phyloP scores from a whole-genome alignment of 2,797 vertebrate genomes.

The Ceryle rudis region DNA sequence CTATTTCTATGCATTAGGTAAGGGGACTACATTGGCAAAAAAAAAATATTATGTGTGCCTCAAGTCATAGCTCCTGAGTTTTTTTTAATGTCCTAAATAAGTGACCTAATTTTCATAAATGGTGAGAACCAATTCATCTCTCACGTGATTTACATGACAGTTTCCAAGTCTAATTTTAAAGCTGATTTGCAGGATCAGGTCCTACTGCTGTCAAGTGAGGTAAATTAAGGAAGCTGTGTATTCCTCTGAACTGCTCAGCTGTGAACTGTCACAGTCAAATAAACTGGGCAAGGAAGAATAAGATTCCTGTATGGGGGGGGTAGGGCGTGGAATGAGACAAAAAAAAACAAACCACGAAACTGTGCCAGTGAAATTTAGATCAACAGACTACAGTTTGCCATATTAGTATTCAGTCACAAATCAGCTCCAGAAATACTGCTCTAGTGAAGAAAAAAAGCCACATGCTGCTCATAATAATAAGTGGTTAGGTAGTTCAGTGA shows the following conservation, averaged over 20 bases:
- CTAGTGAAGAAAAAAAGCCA: not conserved
- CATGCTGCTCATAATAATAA: conserved; percentile 47
- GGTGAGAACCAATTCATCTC: not conserved
- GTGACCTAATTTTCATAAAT: conserved; percentile 57
- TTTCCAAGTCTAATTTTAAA: conserved; percentile 28
- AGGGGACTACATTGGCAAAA: not conserved
- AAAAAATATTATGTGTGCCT: not conserved
- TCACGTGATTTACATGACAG: not conserved
- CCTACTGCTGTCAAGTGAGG: not conserved
- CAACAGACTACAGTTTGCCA: conserved; percentile 3
- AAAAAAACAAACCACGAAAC: not conserved
- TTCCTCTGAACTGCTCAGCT: conserved; percentile 43
- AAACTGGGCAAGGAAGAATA: conserved; percentile 3
- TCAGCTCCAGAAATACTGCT: conserved; percentile 17
- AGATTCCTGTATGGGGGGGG: not conserved
- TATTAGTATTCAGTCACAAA: conserved; percentile 39
- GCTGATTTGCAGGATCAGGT: conserved; percentile 28
- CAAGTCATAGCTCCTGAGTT: conserved; percentile 17
- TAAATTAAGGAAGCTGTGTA: conserved; percentile 11
- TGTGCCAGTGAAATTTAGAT: not conserved
- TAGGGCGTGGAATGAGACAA: no score
- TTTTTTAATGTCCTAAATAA: conserved; percentile 58
- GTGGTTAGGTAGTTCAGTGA: not conserved
- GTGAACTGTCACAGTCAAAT: conserved; percentile 44
- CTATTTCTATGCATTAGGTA: not conserved